Evolutionary conservation across 2,888 invertebrate genomes (phyloP), one percentile per base, ranked within the genome.

Genomic region (Sympetrum striolatum): DNA sequence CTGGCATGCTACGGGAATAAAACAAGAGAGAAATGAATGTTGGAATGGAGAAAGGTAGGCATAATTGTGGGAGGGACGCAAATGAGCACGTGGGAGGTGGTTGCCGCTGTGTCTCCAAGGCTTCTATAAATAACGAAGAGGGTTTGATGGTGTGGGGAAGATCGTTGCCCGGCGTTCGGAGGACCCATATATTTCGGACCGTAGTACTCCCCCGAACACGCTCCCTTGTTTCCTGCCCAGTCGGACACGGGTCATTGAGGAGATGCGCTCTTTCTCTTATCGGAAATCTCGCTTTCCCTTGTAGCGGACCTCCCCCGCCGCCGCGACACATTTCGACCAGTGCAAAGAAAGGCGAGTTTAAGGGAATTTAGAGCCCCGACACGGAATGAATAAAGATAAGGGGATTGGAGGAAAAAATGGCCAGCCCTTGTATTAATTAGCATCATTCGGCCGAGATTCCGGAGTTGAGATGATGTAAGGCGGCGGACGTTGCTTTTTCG

Each of bases 61-160:
- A 48, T 81, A 44, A 82, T 53, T n/a, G 81, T 48, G 53, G 53
- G 58, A 58, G 53, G 14, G 31, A 58, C 3, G 48, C 81, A 81
- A 81, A 81, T 81, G 81, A 81, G 81, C 25, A 4, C 48, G 82
- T 12, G 58, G 82, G 35, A 53, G 15, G 82, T 6, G 53, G 31
- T 22, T 48, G n/a, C 81, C 31, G 82, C 53, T 82, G 82, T 58
- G 82, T 82, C 82, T 82, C 82, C 58, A 58, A 58, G 82, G 58
- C 58, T 82, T 35, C 82, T 82, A 82, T 82, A 82, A 82, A 82
- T 82, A 82, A 82, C 82, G 58, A 58, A 58, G 53, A 73, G 73
- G 64, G 64, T 64, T 64, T 22, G 64, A 22, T 64, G 22, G 22
- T n/a, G 64, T n/a, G 64, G 64, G 73, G 2, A 35, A 25, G 14